These are phyloP conservation scores for Phasia obesa DNA, from an alignment of 2,888 invertebrate genomes.

Conservation along the genomic window DNA sequence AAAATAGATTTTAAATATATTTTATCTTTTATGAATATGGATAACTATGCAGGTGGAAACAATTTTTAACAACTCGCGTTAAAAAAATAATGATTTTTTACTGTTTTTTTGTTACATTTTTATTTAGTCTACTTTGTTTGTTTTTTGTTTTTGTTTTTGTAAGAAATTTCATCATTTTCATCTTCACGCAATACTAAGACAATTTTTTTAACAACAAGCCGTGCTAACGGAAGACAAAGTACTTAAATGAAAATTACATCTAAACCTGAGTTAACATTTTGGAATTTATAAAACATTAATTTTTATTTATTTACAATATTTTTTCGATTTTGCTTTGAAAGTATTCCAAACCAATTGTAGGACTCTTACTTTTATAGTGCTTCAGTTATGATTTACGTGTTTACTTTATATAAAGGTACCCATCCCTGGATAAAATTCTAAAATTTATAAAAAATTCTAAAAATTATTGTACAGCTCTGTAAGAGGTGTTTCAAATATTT, in stretches of 20 bases:
- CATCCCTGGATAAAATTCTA: no score
- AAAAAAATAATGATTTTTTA: background rate
- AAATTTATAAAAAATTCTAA: no score
- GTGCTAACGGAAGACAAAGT: background rate
- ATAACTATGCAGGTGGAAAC: background rate
- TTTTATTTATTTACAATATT: background rate
- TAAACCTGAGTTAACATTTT: background rate
- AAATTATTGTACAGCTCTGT: no score
- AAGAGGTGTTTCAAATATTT: no score
- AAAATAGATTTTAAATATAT: no score
- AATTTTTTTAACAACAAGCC: conserved; percentile 30
- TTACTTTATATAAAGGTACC: no score
- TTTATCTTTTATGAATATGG: no score
- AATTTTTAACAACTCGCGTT: background rate
- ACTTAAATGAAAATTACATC: conserved; percentile 19
- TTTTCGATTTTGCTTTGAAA: no score
- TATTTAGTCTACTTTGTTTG: conserved; percentile 22
- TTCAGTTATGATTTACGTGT: no score
- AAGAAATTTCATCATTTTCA: conserved; percentile 56
- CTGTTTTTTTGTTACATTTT: conserved; percentile 2
- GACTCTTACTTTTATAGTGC: no score
- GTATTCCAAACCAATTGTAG: no score
- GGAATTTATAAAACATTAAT: background rate
- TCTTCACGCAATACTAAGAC: conserved; percentile 61
- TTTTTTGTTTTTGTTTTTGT: conserved; percentile 18